Conservation (phyloP, 2,797 vertebrate genomes). For the Premnoplex brunnescens region DNA sequence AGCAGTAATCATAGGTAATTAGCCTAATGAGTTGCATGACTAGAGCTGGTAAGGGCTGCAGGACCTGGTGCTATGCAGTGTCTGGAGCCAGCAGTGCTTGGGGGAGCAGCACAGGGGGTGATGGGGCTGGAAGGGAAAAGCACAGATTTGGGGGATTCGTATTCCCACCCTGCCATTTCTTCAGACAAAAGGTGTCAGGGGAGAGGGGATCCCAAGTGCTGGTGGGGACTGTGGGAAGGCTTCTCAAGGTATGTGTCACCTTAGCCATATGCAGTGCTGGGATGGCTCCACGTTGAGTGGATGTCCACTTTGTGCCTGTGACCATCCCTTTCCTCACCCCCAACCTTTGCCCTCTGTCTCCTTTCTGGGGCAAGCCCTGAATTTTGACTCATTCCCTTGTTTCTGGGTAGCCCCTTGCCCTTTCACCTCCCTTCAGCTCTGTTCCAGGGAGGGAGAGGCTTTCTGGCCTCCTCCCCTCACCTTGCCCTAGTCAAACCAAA, state of each 20-base stretch:
- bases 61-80: neutral
- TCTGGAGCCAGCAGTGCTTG: neutral
- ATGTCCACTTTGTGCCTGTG: fast-evolving
- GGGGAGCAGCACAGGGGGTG: neutral
- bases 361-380: neutral
- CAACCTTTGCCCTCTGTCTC: neutral
- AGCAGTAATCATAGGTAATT: slow-evolving; percentile 67
- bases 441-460: neutral
- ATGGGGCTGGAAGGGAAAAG: neutral
- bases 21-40: slow-evolving; percentile 58
- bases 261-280: neutral
- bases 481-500: neutral
- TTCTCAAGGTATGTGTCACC: fast-evolving
- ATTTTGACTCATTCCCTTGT: neutral
- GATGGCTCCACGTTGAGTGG: fast-evolving
- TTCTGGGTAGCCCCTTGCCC: neutral
- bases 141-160: neutral
- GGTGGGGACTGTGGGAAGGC: neutral
- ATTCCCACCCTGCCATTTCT: fast-evolving
- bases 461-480: neutral
- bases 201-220: fast-evolving
- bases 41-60: slow-evolving; percentile 8
- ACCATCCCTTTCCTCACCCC: neutral
- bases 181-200: neutral
- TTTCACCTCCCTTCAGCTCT: neutral